Conservation (phyloP, 2,888 invertebrate species). For the Epinotia bilunana region DNA sequence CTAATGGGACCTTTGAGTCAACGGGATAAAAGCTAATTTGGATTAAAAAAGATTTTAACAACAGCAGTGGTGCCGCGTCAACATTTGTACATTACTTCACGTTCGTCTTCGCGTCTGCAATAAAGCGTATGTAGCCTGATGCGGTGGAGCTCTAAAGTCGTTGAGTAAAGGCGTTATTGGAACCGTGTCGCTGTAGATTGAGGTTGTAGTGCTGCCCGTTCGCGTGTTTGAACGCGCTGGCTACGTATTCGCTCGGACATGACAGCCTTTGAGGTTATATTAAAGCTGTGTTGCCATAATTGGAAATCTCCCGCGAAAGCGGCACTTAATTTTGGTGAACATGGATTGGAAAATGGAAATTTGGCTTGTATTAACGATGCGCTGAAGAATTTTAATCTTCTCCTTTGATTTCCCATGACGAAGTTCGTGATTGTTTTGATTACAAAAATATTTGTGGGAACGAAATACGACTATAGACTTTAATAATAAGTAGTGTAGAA, state of each 20-base stretch:
- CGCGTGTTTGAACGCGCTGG: conserved; percentile 65
- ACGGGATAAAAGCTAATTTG: conserved; percentile 52
- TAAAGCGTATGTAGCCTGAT: conserved; percentile 57
- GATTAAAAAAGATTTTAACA: conserved; percentile 46
- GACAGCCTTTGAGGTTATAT: conserved; percentile 78
- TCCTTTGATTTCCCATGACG: not conserved
- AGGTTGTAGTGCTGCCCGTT: conserved; percentile 59
- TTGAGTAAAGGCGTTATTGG: conserved; percentile 54
- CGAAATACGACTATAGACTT: no score
- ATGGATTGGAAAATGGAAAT: conserved; percentile 41
- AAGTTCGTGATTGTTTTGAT: not conserved
- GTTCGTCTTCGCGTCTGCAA: conserved; percentile 54
- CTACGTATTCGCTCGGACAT: conserved; percentile 71
- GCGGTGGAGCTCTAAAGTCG: conserved; percentile 62
- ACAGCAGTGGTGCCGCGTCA: conserved; percentile 49
- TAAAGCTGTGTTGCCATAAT: conserved; percentile 67
- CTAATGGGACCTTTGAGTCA: conserved; percentile 47
- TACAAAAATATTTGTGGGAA: no score
- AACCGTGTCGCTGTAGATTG: conserved; percentile 58
- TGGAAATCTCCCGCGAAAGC: conserved; percentile 50
- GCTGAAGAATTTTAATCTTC: conserved; percentile 1
- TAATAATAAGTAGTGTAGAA: no score
- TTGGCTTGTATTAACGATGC: not conserved
- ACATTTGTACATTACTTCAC: conserved; percentile 52
- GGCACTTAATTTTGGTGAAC: conserved; percentile 35